These are phyloP conservation scores for Trilocha varians DNA, from an alignment of 2,888 invertebrate species.

Conservation along the genomic window DNA sequence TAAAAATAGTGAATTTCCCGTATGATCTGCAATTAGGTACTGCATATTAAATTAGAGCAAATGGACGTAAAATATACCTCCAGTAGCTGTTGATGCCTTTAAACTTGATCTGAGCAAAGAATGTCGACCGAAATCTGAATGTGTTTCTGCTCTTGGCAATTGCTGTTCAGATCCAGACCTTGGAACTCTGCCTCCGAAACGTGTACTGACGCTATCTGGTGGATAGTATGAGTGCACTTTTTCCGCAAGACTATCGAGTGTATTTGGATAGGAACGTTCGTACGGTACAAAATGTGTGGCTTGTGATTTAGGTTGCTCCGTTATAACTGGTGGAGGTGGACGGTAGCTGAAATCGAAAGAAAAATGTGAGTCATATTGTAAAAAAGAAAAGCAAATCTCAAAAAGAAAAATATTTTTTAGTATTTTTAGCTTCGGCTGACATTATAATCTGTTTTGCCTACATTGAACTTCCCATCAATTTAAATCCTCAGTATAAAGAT, in stretches of 20 bases:
- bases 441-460: too few species aligned
- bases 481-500: too few species aligned
- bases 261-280: conserved; percentile 89
- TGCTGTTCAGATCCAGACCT: conserved; percentile 95
- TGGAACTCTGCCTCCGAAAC: conserved; percentile 76
- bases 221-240: conserved; percentile 91
- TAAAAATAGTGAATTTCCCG: not conserved
- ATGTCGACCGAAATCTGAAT: conserved; percentile 87
- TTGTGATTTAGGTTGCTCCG: conserved; percentile 88
- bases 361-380: not conserved
- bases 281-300: conserved; percentile 89
- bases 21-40: not conserved
- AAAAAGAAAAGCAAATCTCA: not conserved
- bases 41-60: not conserved
- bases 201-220: conserved; percentile 48
- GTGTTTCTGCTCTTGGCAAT: conserved; percentile 85
- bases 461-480: too few species aligned
- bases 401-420: not conserved
- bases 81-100: conserved; percentile 74
- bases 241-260: conserved; percentile 91
- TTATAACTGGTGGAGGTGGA: conserved; percentile 91
- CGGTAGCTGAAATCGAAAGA: conserved; percentile 71
- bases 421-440: too few species aligned
- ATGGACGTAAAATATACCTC: conserved; percentile 10
- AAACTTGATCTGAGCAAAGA: conserved; percentile 86